phyloP scores from a whole-genome alignment of 2,797 vertebrate genomes.

The Margarornis squamiger region DNA sequence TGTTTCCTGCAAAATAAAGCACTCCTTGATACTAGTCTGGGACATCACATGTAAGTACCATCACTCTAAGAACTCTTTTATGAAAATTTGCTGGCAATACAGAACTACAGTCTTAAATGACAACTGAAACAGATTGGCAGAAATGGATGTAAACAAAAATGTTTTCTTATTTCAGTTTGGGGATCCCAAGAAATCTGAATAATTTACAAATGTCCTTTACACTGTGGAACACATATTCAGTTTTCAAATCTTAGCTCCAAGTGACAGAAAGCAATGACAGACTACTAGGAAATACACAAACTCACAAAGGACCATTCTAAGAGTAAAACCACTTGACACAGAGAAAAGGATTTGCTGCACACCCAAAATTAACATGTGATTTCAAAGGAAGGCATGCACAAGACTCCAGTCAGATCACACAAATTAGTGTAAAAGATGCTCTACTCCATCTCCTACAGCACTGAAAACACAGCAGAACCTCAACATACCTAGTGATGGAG shows the following conservation, averaged over 20 bases:
- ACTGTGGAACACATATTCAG: neutral
- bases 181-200: neutral
- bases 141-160: neutral
- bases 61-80: neutral
- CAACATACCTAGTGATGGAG: rapidly evolving
- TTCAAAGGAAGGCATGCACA: neutral
- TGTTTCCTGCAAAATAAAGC: neutral
- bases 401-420: neutral
- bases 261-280: neutral
- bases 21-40: neutral
- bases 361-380: neutral
- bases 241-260: neutral
- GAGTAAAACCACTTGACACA: neutral
- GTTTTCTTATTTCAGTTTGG: neutral
- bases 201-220: neutral
- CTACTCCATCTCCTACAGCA: neutral
- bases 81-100: neutral
- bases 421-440: neutral
- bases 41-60: neutral
- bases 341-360: neutral
- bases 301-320: neutral
- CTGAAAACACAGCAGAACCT: neutral
- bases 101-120: neutral
- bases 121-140: neutral
- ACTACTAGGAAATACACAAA: neutral